Conservation (phyloP, 2,888 invertebrate species). For the Cantharis rufa region DNA sequence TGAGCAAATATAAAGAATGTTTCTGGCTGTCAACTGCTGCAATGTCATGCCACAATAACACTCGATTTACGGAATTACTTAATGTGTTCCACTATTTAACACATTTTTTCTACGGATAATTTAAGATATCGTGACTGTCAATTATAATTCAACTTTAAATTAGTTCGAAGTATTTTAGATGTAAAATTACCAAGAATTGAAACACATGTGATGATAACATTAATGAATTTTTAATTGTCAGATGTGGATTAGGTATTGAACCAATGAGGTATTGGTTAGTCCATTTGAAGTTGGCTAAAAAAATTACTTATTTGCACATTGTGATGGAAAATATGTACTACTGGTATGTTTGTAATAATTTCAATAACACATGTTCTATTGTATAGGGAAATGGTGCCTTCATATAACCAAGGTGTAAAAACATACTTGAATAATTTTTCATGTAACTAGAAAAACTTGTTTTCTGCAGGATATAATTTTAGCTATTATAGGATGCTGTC, state of each 20-base stretch:
- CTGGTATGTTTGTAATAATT: no score
- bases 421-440: no score
- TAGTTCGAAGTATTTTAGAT: not conserved
- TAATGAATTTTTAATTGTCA: not conserved
- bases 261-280: not conserved
- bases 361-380: no score
- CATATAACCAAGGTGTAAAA: no score
- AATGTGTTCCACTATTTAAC: not conserved
- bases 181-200: not conserved
- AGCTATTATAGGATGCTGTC: no score
- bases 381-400: no score
- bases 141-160: not conserved
- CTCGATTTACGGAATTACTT: not conserved
- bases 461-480: no score
- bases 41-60: not conserved
- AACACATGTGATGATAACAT: not conserved
- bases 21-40: not conserved
- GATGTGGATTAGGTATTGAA: not conserved
- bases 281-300: not conserved
- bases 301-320: no score
- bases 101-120: not conserved
- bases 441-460: no score
- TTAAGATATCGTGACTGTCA: not conserved
- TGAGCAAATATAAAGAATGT: slow-evolving; percentile 8
- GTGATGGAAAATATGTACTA: no score